Conservation (phyloP, 2,797 vertebrate species). For the Chelon auratus region DNA sequence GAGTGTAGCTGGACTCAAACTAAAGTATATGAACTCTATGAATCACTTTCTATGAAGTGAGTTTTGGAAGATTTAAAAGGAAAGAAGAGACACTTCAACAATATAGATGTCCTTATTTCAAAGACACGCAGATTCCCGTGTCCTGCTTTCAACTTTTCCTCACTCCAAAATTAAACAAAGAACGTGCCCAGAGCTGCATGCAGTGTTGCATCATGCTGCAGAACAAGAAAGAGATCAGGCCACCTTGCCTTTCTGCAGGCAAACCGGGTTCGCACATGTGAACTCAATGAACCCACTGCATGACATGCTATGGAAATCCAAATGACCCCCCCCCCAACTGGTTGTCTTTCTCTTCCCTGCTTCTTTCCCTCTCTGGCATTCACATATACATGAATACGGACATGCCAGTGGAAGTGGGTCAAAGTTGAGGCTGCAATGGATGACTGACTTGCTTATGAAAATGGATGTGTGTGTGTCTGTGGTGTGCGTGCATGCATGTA, state of each 20-base stretch:
- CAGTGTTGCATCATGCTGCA: constrained; percentile 61
- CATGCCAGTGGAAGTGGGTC: constrained; percentile 71
- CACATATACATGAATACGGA: constrained; percentile 71
- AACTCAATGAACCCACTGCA: constrained; percentile 71
- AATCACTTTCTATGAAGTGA: constrained; percentile 21
- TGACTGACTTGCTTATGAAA: constrained; percentile 67
- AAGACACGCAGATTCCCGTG: constrained; percentile 29
- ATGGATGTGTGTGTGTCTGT: constrained; percentile 44
- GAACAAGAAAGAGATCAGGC: constrained; percentile 54
- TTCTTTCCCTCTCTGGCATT: constrained; percentile 60
- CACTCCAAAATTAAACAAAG: constrained; percentile 38
- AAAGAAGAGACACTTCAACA: constrained; percentile 46
- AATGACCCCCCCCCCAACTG: constrained; percentile 59
- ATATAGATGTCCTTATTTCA: constrained; percentile 18
- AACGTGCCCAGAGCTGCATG: constrained; percentile 66
- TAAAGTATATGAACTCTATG: too few species aligned
- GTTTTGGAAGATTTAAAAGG: constrained; percentile 33
- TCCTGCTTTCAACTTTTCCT: constrained; percentile 31
- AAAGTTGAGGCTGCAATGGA: constrained; percentile 76
- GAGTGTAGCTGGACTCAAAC: too few species aligned
- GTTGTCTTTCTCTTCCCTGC: constrained; percentile 48
- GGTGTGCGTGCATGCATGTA: constrained; percentile 13
- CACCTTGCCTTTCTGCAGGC: constrained; percentile 60
- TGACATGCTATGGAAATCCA: constrained; percentile 66
- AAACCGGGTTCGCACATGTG: constrained; percentile 61